These are phyloP conservation scores for Serranus cabrilla DNA, from an alignment of 2,797 vertebrate genomes.

Conservation along the genomic window DNA sequence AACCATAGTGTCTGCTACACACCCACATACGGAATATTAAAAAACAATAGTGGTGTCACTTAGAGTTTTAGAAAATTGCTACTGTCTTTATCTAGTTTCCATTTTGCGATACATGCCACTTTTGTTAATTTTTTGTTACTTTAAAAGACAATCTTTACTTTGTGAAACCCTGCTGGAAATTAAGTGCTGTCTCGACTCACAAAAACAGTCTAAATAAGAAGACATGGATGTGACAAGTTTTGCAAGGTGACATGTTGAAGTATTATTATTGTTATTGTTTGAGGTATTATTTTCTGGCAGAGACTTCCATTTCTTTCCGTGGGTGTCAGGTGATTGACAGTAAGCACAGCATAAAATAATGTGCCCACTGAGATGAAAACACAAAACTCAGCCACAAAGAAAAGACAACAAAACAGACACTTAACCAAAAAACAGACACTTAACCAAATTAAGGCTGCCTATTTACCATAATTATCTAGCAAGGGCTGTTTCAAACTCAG, in stretches of 20 bases:
- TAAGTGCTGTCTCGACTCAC: constrained; percentile 43
- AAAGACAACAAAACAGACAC: constrained; percentile 46
- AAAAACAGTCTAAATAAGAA: constrained; percentile 54
- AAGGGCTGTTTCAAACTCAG: background rate
- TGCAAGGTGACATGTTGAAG: constrained; percentile 65
- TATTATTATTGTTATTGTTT: constrained; percentile 73
- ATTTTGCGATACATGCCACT: constrained; percentile 24
- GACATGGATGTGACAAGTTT: constrained; percentile 66
- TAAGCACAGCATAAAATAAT: constrained; percentile 65
- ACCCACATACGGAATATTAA: background rate
- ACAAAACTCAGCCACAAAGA: constrained; percentile 56
- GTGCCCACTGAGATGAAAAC: constrained; percentile 67
- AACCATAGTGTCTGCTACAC: constrained; percentile 6
- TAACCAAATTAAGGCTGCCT: constrained; percentile 41
- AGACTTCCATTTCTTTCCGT: constrained; percentile 58
- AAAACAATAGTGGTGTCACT: constrained; percentile 1
- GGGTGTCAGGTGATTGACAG: constrained; percentile 77
- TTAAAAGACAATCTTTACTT: constrained; percentile 45
- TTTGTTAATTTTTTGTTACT: constrained; percentile 37
- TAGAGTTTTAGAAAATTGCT: constrained; percentile 10
- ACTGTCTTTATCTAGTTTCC: constrained; percentile 28
- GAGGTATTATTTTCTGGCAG: constrained; percentile 74
- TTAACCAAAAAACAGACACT: constrained; percentile 18
- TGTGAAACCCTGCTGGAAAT: constrained; percentile 58
- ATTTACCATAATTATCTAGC: constrained; percentile 39